Conservation (phyloP, 1,140 invertebrate genomes). For the Helicoverpa zea region DNA sequence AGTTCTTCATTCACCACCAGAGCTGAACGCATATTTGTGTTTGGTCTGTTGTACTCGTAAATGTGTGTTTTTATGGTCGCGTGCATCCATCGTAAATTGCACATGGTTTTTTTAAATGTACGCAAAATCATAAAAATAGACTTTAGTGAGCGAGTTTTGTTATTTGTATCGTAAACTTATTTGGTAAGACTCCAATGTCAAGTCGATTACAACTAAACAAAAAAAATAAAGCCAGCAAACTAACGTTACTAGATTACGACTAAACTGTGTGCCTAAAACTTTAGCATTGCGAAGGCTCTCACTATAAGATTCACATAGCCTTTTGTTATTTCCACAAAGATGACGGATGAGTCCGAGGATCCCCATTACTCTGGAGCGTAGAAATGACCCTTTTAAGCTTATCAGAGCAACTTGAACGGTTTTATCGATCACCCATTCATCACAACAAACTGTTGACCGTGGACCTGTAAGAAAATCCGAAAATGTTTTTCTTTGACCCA, state of each 20-base stretch:
- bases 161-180: neutral
- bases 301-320: neutral
- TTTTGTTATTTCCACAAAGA: slow-evolving; percentile 21
- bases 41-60: slow-evolving; percentile 47
- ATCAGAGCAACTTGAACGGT: slow-evolving; percentile 35
- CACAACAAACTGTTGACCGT: slow-evolving; percentile 50
- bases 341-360: slow-evolving; percentile 12
- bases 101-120: neutral
- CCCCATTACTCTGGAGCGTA: slow-evolving; percentile 25
- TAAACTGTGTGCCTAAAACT: slow-evolving; percentile 7
- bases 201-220: neutral
- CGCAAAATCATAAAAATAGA: too few species aligned
- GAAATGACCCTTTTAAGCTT: slow-evolving; percentile 45
- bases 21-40: slow-evolving; percentile 50
- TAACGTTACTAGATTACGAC: neutral
- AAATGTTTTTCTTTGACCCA: slow-evolving; percentile 43
- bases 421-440: slow-evolving; percentile 45
- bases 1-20: slow-evolving; percentile 51
- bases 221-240: neutral
- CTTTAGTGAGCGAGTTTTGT: too few species aligned
- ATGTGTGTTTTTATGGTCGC: slow-evolving; percentile 48
- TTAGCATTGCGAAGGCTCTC: neutral
- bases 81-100: neutral
- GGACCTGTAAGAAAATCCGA: slow-evolving; percentile 34
- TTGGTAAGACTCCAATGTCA: neutral